Evolutionary conservation across 2,888 invertebrate species (phyloP).

Genomic region (Drosophila incognita): DNA sequence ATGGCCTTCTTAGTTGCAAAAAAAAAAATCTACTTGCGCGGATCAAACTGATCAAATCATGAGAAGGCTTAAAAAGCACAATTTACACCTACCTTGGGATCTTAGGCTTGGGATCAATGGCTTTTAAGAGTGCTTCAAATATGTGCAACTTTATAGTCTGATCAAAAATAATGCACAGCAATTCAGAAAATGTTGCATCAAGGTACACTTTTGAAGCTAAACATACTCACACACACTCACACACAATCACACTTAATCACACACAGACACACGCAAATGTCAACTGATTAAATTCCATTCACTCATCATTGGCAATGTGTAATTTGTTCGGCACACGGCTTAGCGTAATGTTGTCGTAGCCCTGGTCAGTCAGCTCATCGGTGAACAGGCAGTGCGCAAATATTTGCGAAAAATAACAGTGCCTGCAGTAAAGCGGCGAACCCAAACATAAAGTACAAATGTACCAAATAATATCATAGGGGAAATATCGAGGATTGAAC

Average conservation of each 20-base stretch:
- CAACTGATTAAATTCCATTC: not conserved
- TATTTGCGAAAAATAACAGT: not conserved
- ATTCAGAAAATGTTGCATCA: not conserved
- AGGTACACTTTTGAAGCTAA: not conserved
- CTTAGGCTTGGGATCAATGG: not conserved
- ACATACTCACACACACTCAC: not conserved
- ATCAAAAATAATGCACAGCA: not conserved
- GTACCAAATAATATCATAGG: conserved; percentile 69
- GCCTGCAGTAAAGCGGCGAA: conserved; percentile 1
- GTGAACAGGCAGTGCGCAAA: not conserved
- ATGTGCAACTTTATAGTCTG: not conserved
- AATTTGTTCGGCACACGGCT: not conserved
- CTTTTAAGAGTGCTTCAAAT: not conserved
- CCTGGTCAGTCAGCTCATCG: conserved; percentile 14
- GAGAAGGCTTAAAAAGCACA: not conserved
- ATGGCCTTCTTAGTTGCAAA: not conserved
- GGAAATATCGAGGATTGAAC: conserved; percentile 17
- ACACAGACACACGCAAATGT: not conserved
- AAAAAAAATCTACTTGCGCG: not conserved
- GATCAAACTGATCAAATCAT: not conserved
- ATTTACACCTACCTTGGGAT: not conserved
- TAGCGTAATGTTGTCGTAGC: conserved; percentile 1
- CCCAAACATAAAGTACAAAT: conserved; percentile 59
- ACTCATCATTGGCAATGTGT: not conserved
- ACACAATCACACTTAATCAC: not conserved